These are phyloP conservation scores for Limnephilus marmoratus DNA, from an alignment of 2,888 invertebrate genomes.

Conservation along the genomic window DNA sequence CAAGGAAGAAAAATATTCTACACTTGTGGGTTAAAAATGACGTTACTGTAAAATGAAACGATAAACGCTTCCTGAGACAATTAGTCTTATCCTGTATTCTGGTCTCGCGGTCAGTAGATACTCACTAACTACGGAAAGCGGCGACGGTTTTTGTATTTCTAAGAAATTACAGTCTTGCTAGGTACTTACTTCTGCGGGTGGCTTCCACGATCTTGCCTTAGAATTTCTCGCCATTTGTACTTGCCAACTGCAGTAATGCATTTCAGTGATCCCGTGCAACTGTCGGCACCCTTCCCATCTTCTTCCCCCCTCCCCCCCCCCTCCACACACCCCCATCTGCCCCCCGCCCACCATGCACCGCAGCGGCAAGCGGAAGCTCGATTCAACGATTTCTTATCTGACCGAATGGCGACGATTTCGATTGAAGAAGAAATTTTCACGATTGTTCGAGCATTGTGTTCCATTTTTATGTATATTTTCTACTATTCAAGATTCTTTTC, in stretches of 20 bases:
- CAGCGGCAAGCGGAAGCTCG: not conserved
- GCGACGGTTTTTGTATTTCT: not conserved
- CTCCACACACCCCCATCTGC: too few relatives aligned
- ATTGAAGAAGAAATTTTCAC: not conserved
- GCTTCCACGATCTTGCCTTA: not conserved
- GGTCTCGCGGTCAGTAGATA: not conserved
- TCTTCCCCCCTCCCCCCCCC: not conserved
- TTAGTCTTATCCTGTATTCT: not conserved
- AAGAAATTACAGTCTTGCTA: not conserved
- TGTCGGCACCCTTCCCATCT: not conserved
- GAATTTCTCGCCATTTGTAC: constrained; percentile 49
- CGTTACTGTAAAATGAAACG: not conserved
- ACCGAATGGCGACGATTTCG: not conserved
- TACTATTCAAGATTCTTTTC: not conserved
- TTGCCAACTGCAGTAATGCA: constrained; percentile 55
- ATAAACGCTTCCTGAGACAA: not conserved
- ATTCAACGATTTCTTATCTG: not conserved
- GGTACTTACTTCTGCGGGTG: not conserved
- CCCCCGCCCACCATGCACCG: not conserved
- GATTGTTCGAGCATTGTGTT: not conserved
- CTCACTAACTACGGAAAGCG: not conserved
- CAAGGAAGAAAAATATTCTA: not conserved
- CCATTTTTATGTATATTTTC: too few relatives aligned
- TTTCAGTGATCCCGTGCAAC: constrained; percentile 37
- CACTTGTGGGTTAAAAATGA: not conserved